Evolutionary conservation across 2,888 invertebrate genomes (phyloP).

Genomic region (Aphodius granarius): DNA sequence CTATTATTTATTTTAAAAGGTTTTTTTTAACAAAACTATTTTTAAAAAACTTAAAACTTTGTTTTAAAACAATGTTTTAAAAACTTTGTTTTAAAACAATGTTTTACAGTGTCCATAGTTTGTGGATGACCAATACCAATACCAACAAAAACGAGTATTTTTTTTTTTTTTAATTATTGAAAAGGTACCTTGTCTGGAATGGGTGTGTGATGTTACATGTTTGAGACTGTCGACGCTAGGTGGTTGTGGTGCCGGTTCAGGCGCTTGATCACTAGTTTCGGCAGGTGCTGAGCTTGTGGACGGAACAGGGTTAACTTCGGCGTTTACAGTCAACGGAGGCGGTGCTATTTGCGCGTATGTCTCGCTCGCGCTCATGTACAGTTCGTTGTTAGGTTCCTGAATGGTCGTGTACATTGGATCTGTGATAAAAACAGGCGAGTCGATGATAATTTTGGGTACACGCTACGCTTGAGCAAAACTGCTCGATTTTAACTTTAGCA

Average conservation of each 20-base stretch:
- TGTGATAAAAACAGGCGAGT: conserved; percentile 42
- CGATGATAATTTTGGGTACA: background rate
- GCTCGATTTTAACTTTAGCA: background rate
- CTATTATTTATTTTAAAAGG: too few relatives aligned
- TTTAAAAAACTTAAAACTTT: too few relatives aligned
- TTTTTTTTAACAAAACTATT: too few relatives aligned
- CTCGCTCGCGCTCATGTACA: conserved; percentile 78
- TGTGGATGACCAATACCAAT: too few relatives aligned
- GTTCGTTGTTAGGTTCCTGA: conserved; percentile 70
- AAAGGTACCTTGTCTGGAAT: conserved; percentile 60
- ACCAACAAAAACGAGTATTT: too few relatives aligned
- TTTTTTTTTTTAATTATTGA: background rate
- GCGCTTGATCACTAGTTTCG: conserved; percentile 46
- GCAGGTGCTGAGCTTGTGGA: conserved; percentile 29
- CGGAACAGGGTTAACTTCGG: conserved; percentile 43
- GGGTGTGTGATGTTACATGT: conserved; percentile 59
- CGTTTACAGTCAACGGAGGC: conserved; percentile 47
- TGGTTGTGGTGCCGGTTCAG: conserved; percentile 57
- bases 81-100: too few relatives aligned
- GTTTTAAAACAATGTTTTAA: too few relatives aligned
- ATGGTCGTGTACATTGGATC: conserved; percentile 93
- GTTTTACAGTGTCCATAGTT: too few relatives aligned
- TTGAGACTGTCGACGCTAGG: conserved; percentile 66
- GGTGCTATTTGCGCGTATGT: conserved; percentile 85
- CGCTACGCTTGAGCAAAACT: too few relatives aligned